Evolutionary conservation across 2,113 vertebrate genomes (phyloP).

Genomic region (Pseudorectes ferrugineus): DNA sequence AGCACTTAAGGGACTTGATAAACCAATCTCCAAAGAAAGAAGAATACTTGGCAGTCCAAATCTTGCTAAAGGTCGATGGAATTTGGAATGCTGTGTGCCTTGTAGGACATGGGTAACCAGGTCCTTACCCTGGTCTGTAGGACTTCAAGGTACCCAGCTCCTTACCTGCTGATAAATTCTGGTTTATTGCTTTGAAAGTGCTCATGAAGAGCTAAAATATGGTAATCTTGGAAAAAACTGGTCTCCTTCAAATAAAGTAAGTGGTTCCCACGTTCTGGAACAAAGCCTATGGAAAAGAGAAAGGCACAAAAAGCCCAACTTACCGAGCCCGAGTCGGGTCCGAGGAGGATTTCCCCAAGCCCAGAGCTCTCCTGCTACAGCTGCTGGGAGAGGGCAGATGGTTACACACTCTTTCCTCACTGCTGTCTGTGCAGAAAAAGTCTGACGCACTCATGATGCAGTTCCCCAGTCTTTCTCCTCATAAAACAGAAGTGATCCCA

Average conservation of each 20-base stretch:
- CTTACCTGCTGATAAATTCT: too few relatives aligned
- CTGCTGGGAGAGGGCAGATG: neutral
- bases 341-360: rapidly evolving
- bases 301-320: neutral
- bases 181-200: neutral
- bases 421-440: neutral
- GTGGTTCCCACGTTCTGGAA: neutral
- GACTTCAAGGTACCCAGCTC: neutral
- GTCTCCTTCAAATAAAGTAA: neutral
- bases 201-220: neutral
- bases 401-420: neutral
- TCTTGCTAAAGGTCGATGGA: neutral
- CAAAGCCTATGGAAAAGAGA: neutral
- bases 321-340: neutral
- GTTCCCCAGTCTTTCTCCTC: neutral
- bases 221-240: neutral
- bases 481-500: conserved; percentile 13
- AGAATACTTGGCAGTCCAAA: neutral
- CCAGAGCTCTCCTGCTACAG: neutral
- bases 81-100: neutral
- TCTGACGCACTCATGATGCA: neutral
- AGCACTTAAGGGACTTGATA: neutral
- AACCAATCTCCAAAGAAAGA: neutral
- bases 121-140: neutral
- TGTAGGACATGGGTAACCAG: neutral